A percentile compares a stretch with the other conserved stretches of the same genome.
Evolutionary conservation across 2,113 vertebrate genomes (phyloP).

Genomic region (Smithornis capensis): DNA sequence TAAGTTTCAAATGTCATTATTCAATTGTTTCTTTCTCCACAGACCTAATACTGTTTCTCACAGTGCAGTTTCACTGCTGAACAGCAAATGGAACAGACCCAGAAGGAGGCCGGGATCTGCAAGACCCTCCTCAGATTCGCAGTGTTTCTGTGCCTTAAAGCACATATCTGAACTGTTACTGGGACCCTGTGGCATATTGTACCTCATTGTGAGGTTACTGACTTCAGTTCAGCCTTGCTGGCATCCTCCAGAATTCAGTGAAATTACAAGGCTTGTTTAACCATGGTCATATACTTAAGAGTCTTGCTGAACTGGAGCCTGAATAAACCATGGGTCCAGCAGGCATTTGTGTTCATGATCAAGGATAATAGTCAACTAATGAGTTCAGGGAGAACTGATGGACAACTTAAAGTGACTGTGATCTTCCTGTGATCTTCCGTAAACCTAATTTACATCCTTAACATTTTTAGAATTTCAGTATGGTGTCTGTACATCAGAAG

Average conservation of each 20-base stretch:
- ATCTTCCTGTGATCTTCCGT: background rate
- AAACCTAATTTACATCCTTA: background rate
- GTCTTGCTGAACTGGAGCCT: background rate
- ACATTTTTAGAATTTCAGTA: background rate
- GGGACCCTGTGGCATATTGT: accelerated
- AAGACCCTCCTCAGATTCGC: background rate
- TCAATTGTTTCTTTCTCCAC: background rate
- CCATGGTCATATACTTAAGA: background rate
- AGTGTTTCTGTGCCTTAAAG: background rate
- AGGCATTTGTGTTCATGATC: background rate
- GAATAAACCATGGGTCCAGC: background rate
- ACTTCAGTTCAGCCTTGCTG: background rate
- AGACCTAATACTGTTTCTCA: background rate
- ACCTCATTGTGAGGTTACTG: background rate
- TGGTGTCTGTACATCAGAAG: background rate
- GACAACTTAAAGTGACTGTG: background rate
- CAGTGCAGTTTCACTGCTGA: background rate
- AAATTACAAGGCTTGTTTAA: background rate
- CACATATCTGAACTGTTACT: accelerated
- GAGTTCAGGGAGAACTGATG: background rate
- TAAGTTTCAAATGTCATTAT: background rate
- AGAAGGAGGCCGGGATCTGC: background rate
- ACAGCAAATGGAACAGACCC: background rate
- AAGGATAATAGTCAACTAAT: background rate
- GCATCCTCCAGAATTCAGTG: background rate